Evolutionary conservation across 2,113 vertebrate species (phyloP), one percentile per base, ranked within the genome.

Genomic region (Chloropsis cyanopogon): DNA sequence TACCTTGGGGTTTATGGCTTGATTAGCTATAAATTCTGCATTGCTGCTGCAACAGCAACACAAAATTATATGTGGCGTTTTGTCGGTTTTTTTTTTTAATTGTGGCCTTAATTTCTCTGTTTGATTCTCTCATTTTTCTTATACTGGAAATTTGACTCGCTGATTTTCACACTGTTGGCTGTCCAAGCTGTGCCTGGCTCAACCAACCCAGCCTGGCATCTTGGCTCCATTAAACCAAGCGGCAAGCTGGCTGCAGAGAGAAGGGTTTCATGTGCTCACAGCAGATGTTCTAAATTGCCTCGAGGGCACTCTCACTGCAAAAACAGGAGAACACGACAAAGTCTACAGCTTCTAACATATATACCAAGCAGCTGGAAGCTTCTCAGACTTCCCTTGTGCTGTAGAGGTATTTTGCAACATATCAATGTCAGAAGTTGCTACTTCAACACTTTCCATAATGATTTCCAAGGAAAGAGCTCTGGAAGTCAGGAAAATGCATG

Each of bases 61-160:
- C 25, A 53, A 66, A 54, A 69, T 35, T 35, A 18, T 19, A 12
- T 5, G 2, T 17, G 2, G 39, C 29, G 2, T 19, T 47, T 53
- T 29, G 10, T 10, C 12, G 7, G 19, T 66, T 39, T 7, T 24
- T 14, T 69, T 66, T 50, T 66, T 52, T 5, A 79, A 86, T 56
- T 53, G 37, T 24, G 25, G 14, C 33, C 57, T 69, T 85, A 52
- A 57, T 75, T 60, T 82, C 22, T 71, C 35, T 42, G 14, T 33
- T 59, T 20, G 20, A 49, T 69, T 76, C n/a, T 75, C 25, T 63
- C 29, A 7, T 71, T 71, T 87, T 44, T 59, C 50, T 72, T 49
- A 3, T 8, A 10, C 20, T 1, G 1, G 7, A 80, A 65, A 47
- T 73, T 65, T 64, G 46, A 61, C 44, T 72, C 0, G 0, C 17